phyloP scores from a whole-genome alignment of 2,888 invertebrate genomes.

The Odontocerum albicorne region DNA sequence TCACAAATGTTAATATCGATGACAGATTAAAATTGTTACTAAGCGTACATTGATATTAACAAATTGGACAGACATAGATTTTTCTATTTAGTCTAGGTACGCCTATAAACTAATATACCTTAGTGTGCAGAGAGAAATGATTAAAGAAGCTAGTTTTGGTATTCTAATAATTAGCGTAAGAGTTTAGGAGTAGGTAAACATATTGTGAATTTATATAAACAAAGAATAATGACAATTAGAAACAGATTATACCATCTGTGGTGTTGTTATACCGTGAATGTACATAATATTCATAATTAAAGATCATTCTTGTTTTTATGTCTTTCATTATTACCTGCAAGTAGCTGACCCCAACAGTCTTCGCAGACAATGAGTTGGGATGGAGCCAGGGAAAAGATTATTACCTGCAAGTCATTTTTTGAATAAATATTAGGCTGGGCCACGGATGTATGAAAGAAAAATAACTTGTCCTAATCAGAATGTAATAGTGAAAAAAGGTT shows the following conservation, averaged over 20 bases:
- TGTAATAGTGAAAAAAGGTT: too few relatives aligned
- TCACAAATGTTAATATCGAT: too few relatives aligned
- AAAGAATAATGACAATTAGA: conserved; percentile 1
- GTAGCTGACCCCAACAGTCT: too few relatives aligned
- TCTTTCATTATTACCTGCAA: conserved; percentile 6
- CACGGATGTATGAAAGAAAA: too few relatives aligned
- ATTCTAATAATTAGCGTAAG: conserved; percentile 24
- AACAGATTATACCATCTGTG: neutral
- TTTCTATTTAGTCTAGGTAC: conserved; percentile 29
- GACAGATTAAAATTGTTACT: too few relatives aligned
- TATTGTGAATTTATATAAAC: conserved; percentile 23
- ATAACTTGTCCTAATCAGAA: too few relatives aligned
- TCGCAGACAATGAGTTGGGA: too few relatives aligned
- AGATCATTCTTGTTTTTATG: conserved; percentile 22
- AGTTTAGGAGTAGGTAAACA: conserved; percentile 6
- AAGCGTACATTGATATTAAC: too few relatives aligned
- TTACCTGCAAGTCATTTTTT: too few relatives aligned
- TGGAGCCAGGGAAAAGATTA: too few relatives aligned
- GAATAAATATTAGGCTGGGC: too few relatives aligned
- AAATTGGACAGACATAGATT: too few relatives aligned
- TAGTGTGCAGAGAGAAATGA: conserved; percentile 25
- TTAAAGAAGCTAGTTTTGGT: conserved; percentile 30
- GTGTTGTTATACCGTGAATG: conserved; percentile 8
- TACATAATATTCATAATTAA: conserved; percentile 27
- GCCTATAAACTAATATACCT: conserved; percentile 14